phyloP scores from a whole-genome alignment of 35 echinoderm and acorn worm genomes.

The Diadema setosum region DNA sequence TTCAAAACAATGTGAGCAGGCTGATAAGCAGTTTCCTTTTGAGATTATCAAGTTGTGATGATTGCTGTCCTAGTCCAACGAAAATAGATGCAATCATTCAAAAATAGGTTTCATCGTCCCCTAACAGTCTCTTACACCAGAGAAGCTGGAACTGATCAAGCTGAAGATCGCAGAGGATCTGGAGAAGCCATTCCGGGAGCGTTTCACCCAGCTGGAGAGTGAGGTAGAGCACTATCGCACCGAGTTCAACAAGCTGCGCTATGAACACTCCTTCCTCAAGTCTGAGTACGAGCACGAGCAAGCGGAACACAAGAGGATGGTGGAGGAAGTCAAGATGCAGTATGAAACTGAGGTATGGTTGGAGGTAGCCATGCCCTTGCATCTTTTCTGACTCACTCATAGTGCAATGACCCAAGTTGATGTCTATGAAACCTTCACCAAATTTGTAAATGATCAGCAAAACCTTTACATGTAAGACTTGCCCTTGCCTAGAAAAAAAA shows the following conservation, averaged over 20 bases:
- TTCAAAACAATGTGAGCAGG: not conserved
- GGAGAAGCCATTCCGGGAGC: slow-evolving; percentile 85
- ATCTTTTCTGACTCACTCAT: no score
- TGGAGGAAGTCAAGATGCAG: slow-evolving; percentile 81
- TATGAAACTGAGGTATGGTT: slow-evolving; percentile 96
- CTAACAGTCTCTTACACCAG: slow-evolving; percentile 67
- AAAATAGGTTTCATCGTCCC: no score
- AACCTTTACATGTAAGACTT: no score
- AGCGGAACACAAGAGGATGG: slow-evolving; percentile 67
- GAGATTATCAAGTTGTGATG: not conserved
- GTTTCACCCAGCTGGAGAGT: slow-evolving; percentile 53
- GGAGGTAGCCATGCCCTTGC: no score
- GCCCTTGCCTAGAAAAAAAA: no score
- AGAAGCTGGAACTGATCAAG: slow-evolving; percentile 94
- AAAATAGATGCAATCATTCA: no score
- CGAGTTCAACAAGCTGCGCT: slow-evolving; percentile 95
- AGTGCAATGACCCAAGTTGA: no score
- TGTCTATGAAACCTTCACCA: no score
- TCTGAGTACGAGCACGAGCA: slow-evolving; percentile 95
- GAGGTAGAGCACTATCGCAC: slow-evolving; percentile 83
- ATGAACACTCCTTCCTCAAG: slow-evolving; percentile 87
- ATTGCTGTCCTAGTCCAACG: not conserved
- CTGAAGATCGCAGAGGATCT: slow-evolving; percentile 77
- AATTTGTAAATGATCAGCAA: no score
- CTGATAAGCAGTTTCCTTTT: not conserved